Base-by-base conservation (phyloP, 2,797 vertebrate species). In the Halcyon badia region DNA sequence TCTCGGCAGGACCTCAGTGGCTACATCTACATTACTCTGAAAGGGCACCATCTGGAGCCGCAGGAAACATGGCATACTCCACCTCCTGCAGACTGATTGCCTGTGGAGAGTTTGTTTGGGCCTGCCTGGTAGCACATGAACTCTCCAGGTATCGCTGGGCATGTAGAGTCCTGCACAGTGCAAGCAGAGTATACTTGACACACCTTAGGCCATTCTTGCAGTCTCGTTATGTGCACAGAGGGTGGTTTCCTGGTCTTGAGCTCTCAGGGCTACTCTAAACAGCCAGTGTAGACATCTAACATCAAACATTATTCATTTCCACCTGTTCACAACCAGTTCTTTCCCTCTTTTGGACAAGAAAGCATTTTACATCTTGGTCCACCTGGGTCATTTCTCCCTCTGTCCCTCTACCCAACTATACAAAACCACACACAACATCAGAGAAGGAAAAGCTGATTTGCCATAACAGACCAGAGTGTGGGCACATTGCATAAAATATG, bases 41-140 rank as follows among this genome's bases (percentile, higher is more conserved):
- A 95, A 94, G 79, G 75, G 76, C 89, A 96, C 93, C 91, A 95
- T 96, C 87, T 97, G 94, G 82, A 96, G 64, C 94, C 70, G 87
- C 94, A 95, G 84, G 84, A 89, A 83, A 30, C 68, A 21, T 2
- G 75, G 91, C 84, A 87, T 66, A 66, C 82, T 92, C 41, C 68
- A 84, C 60, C 82, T 95, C 84, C 82, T 0, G 42, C 0, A 0
- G 84, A 14, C 68, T 46, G 68, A 31, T 69, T 89, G 79, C 82
- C 89, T 92, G 89, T 48, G 65, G 89, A 93, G 89, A 64, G 57
- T 91, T 85, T 94, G 84, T 80, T 33, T 83, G 79, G 84, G 10
- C 71, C 64, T 91, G 91, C 49, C 58, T 94, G 73, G 62, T 82
- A 61, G 37, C 0, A 0, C 35, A 54, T 28, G 5, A 22, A 60